These are phyloP conservation scores for Mionectes macconnelli DNA, from an alignment of 2,113 vertebrate genomes.

Conservation along the genomic window DNA sequence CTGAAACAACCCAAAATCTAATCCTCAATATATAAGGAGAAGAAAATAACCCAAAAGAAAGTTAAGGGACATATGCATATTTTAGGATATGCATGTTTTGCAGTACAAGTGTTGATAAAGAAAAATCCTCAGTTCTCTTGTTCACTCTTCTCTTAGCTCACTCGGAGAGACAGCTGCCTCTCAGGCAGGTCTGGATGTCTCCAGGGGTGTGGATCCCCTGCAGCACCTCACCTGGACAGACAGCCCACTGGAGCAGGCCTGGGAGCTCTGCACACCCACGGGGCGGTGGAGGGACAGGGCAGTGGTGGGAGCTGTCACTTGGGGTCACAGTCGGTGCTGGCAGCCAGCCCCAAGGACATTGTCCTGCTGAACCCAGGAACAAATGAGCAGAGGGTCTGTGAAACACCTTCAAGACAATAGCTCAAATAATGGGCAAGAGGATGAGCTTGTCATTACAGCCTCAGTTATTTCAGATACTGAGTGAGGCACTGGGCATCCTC, in stretches of 20 bases:
- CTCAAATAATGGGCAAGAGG: neutral
- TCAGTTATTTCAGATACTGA: neutral
- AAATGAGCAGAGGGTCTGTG: neutral
- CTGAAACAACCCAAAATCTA: neutral
- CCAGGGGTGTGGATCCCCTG: neutral
- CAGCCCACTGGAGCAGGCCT: accelerated
- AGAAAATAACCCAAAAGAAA: neutral
- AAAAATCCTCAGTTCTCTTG: neutral
- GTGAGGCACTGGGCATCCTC: neutral
- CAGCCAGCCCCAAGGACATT: neutral
- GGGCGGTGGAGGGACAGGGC: neutral
- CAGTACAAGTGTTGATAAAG: neutral
- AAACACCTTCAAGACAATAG: neutral
- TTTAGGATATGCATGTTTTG: neutral
- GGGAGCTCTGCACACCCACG: neutral
- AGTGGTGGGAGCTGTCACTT: neutral
- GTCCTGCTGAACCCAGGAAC: neutral
- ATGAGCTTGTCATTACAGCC: neutral
- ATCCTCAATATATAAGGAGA: neutral
- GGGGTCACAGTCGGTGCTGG: neutral
- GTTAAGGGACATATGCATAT: neutral
- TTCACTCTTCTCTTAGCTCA: neutral
- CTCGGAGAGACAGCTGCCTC: neutral
- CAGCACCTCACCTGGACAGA: neutral
- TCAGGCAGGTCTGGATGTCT: neutral